Percentiles rank a stretch among this genome's conserved stretches.
Evolutionary conservation across 2,888 invertebrate genomes (phyloP).

Genomic region (Drosophila aldrichi): DNA sequence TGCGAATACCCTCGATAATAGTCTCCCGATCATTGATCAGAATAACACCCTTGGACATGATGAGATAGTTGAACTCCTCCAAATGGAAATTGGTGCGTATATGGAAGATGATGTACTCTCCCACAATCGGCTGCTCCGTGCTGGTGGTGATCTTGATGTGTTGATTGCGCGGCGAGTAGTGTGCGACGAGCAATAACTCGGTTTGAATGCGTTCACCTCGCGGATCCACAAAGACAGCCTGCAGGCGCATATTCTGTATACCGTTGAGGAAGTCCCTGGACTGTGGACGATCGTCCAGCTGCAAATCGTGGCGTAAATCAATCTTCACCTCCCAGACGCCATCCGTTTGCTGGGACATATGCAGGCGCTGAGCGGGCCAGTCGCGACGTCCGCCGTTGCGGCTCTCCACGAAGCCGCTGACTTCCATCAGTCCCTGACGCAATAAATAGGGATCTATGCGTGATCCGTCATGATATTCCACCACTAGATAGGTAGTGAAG

Average conservation of each 20-base stretch:
- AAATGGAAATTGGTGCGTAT: constrained; percentile 96
- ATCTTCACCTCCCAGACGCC: constrained; percentile 94
- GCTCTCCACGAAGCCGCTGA: constrained; percentile 88
- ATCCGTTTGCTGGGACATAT: constrained; percentile 88
- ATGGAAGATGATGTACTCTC: constrained; percentile 97
- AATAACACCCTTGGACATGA: constrained; percentile 97
- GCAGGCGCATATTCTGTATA: constrained; percentile 89
- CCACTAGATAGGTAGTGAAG: constrained; percentile 93
- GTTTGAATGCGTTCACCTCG: constrained; percentile 89
- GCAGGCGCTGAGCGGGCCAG: constrained; percentile 88
- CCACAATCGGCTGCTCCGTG: constrained; percentile 93
- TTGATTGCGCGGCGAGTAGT: constrained; percentile 92
- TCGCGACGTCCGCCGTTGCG: constrained; percentile 88
- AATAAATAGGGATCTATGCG: constrained; percentile 89
- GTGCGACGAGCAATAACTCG: constrained; percentile 90
- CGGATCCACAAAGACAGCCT: constrained; percentile 86
- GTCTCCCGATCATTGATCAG: constrained; percentile 93
- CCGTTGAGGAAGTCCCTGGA: constrained; percentile 89
- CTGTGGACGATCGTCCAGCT: constrained; percentile 87
- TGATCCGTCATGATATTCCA: constrained; percentile 96
- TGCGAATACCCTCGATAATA: constrained; percentile 91
- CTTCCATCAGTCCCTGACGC: constrained; percentile 88
- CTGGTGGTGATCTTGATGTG: constrained; percentile 94
- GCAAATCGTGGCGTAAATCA: constrained; percentile 89
- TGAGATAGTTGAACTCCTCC: constrained; percentile 94